A percentile compares a stretch with the other conserved stretches of the same genome.
These are phyloP conservation scores for Drosophila sulfurigaster DNA, from an alignment of 1,140 invertebrate genomes.

Conservation along the genomic window DNA sequence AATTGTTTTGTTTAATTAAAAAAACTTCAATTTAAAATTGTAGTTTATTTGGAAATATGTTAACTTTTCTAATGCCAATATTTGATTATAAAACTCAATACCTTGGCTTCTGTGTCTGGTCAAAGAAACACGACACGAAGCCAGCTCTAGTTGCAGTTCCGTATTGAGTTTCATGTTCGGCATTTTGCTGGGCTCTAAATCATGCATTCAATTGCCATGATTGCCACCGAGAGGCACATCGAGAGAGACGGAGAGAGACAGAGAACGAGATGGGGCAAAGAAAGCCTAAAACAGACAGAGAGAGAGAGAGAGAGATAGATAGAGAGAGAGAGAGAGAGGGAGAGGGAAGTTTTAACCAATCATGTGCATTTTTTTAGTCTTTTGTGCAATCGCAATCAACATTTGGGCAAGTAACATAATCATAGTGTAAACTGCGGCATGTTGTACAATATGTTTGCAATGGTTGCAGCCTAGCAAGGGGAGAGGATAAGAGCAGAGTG, in stretches of 20 bases:
- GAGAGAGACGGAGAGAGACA: background rate
- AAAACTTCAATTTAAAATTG: too few species aligned
- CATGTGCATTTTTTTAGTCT: constrained; percentile 5
- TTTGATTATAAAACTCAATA: background rate
- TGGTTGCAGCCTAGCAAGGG: background rate
- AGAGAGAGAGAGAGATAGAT: background rate
- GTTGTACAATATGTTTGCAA: background rate
- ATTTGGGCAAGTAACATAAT: constrained; percentile 21
- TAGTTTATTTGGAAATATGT: too few species aligned
- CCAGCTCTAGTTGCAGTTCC: constrained; percentile 17
- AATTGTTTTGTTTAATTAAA: too few species aligned
- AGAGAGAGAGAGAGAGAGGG: background rate
- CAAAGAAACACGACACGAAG: background rate
- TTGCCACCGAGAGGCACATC: background rate
- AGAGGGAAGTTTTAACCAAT: constrained; percentile 7
- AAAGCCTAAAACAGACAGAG: background rate
- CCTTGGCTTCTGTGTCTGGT: too few species aligned
- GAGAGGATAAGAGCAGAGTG: background rate
- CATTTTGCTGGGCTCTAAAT: constrained; percentile 27
- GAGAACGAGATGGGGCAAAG: background rate
- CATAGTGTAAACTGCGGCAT: constrained; percentile 9
- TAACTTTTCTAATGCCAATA: too few species aligned
- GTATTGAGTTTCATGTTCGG: constrained; percentile 2
- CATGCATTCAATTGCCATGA: constrained; percentile 46
- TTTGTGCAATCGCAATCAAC: constrained; percentile 11